Percentiles rank a stretch among this genome's conserved stretches.
phyloP scores from a whole-genome alignment of 2,888 invertebrate species.

The Mystacides longicornis region DNA sequence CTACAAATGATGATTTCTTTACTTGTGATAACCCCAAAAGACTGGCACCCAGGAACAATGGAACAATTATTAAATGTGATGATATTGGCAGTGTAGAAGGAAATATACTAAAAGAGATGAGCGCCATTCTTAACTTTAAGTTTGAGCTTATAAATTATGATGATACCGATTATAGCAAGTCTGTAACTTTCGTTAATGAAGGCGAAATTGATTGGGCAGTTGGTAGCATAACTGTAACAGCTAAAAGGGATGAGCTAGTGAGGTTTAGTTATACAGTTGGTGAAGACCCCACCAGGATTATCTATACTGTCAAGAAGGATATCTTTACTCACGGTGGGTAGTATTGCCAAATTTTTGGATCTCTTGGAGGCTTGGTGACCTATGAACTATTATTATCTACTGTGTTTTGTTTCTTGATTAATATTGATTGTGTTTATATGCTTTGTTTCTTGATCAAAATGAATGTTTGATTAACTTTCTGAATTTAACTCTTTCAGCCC shows the following conservation, averaged over 20 bases:
- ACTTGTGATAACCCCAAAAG: background rate
- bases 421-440: too few relatives aligned
- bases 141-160: background rate
- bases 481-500: constrained; percentile 6
- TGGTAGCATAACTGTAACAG: constrained; percentile 10
- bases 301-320: background rate
- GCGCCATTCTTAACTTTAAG: constrained; percentile 3
- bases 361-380: too few relatives aligned
- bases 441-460: too few relatives aligned
- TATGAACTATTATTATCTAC: too few relatives aligned
- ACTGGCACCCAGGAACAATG: background rate
- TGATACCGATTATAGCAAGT: background rate
- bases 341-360: too few relatives aligned
- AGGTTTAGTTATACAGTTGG: constrained; percentile 5
- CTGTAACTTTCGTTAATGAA: background rate
- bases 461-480: too few relatives aligned
- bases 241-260: background rate
- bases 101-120: constrained; percentile 1
- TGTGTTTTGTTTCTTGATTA: too few relatives aligned
- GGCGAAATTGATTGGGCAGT: constrained; percentile 6
- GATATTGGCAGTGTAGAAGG: constrained; percentile 2
- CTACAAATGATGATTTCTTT: constrained; percentile 1
- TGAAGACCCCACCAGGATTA: constrained; percentile 6
- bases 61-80: background rate
- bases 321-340: constrained; percentile 1